Percentiles rank a stretch among this genome's conserved stretches.
Evolutionary conservation across 2,888 invertebrate genomes (phyloP).

Genomic region (Latheticus oryzae): DNA sequence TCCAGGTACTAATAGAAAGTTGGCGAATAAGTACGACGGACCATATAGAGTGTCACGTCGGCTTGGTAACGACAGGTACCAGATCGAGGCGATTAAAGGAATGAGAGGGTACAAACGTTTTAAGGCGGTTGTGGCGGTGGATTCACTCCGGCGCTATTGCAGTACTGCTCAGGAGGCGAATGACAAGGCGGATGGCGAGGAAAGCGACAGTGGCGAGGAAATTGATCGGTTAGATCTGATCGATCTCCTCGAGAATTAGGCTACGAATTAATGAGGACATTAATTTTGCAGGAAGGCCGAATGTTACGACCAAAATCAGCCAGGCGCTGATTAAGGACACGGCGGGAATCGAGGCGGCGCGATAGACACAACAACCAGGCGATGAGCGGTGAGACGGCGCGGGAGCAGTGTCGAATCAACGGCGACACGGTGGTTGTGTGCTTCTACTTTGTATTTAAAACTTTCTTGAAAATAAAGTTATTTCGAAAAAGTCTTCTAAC

Average conservation of each 20-base stretch:
- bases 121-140: constrained; percentile 13
- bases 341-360: neutral
- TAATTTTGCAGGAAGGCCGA: constrained; percentile 3
- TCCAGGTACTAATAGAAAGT: neutral
- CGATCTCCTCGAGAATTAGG: neutral
- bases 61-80: constrained; percentile 17
- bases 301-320: neutral
- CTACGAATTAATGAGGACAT: constrained; percentile 5
- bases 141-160: constrained; percentile 8
- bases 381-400: neutral
- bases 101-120: constrained; percentile 17
- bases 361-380: neutral
- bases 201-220: neutral
- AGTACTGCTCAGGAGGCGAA: neutral
- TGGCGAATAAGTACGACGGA: constrained; percentile 3
- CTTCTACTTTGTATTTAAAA: no score
- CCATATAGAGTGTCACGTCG: constrained; percentile 17
- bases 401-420: neutral
- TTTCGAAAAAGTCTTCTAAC: no score
- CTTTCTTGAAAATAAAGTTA: no score
- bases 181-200: neutral
- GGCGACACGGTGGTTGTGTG: neutral
- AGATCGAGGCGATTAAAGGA: constrained; percentile 6
- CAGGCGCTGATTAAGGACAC: no score
- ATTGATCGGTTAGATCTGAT: constrained; percentile 8